Evolutionary conservation across 2,888 invertebrate species (phyloP).

Genomic region (Hylaea fasciaria): DNA sequence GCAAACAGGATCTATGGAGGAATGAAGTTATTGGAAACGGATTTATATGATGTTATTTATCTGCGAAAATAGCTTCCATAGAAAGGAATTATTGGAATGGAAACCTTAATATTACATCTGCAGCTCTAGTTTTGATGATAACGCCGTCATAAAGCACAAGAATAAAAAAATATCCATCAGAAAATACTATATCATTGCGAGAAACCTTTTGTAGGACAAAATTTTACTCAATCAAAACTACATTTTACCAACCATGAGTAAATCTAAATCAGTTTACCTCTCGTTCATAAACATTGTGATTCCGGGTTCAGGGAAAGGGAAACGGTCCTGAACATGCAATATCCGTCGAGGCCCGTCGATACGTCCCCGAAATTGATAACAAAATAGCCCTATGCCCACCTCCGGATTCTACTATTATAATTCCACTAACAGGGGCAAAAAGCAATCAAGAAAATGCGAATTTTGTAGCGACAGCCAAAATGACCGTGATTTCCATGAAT

Average conservation of each 20-base stretch:
- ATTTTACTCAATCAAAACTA: constrained; percentile 10
- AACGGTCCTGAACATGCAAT: constrained; percentile 59
- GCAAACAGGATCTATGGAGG: too few species aligned
- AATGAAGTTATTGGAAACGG: neutral
- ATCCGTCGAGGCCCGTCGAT: constrained; percentile 49
- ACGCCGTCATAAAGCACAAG: neutral
- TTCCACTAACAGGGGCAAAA: constrained; percentile 35
- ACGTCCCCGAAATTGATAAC: constrained; percentile 51
- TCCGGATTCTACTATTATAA: constrained; percentile 21
- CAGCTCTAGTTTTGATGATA: too few species aligned
- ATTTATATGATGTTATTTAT: constrained; percentile 8
- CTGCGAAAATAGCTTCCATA: neutral
- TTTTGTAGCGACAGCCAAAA: constrained; percentile 34
- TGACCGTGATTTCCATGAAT: constrained; percentile 44
- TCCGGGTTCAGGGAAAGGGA: constrained; percentile 46
- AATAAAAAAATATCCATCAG: neutral
- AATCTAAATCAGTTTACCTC: constrained; percentile 23
- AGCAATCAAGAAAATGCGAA: constrained; percentile 37
- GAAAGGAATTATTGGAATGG: neutral
- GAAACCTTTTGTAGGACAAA: constrained; percentile 9
- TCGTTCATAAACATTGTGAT: constrained; percentile 39
- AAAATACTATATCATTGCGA: neutral
- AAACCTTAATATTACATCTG: too few species aligned
- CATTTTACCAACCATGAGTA: constrained; percentile 18
- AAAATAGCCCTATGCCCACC: constrained; percentile 43